phyloP scores from a whole-genome alignment of 2,797 vertebrate species.

The Anas bahamensis region DNA sequence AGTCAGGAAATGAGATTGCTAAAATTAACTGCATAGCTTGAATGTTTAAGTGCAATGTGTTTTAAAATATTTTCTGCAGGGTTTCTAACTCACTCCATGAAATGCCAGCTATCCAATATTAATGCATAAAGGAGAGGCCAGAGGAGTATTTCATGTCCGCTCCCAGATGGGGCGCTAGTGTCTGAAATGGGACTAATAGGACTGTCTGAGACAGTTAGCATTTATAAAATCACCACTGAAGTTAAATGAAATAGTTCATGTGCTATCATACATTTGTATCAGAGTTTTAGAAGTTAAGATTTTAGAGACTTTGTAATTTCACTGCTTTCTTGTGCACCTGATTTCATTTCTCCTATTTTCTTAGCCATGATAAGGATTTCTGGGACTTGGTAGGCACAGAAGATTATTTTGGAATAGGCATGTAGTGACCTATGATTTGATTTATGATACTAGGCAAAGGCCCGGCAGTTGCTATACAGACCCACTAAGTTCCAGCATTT shows the following conservation, averaged over 20 bases:
- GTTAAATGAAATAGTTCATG: background rate
- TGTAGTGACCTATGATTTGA: background rate
- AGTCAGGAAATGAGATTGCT: background rate
- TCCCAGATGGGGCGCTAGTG: background rate
- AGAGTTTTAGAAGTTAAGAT: background rate
- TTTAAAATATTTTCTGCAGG: background rate
- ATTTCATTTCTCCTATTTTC: background rate
- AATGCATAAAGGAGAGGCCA: background rate
- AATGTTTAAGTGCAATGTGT: background rate
- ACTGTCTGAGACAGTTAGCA: background rate
- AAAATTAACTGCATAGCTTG: background rate
- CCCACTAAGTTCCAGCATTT: background rate
- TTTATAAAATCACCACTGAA: background rate
- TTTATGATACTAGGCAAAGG: background rate
- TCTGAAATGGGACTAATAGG: background rate
- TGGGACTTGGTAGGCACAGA: background rate
- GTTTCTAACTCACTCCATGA: background rate
- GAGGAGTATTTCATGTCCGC: background rate
- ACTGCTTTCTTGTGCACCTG: background rate
- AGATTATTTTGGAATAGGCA: constrained; percentile 25
- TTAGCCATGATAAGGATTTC: background rate
- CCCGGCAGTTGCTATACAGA: background rate
- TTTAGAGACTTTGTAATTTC: constrained; percentile 13
- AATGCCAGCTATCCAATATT: background rate
- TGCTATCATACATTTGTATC: background rate